phyloP scores from a whole-genome alignment of 2,113 vertebrate genomes.

The Perca flavescens region DNA sequence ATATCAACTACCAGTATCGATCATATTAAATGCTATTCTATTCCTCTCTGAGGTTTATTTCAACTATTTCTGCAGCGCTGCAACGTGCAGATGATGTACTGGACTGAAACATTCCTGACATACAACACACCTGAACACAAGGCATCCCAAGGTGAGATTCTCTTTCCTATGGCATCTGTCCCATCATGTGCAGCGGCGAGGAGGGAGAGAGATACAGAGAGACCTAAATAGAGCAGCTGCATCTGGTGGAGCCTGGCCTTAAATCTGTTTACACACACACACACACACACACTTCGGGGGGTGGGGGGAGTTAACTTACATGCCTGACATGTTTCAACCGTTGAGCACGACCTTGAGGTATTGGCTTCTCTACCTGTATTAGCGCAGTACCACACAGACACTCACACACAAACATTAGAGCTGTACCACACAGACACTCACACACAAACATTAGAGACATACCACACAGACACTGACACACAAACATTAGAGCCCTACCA shows the following conservation, averaged over 20 bases:
- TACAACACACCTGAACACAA: conserved; percentile 45
- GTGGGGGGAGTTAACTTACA: background rate
- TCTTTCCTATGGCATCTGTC: conserved; percentile 16
- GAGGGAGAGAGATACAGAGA: conserved; percentile 24
- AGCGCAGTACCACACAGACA: no score
- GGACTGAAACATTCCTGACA: conserved; percentile 26
- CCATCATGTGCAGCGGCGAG: conserved; percentile 9
- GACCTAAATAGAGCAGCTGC: conserved; percentile 71
- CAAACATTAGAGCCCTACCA: no score
- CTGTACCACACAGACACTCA: no score
- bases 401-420: no score
- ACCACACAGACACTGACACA: no score
- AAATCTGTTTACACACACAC: conserved; percentile 24
- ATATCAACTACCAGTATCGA: background rate
- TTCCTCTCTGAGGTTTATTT: background rate
- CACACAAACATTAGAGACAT: no score
- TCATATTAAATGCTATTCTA: background rate
- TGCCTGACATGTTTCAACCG: conserved; percentile 21
- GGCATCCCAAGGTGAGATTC: conserved; percentile 63
- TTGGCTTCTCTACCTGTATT: background rate
- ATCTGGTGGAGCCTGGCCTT: conserved; percentile 63
- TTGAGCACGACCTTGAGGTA: conserved; percentile 45
- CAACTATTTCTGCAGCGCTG: background rate
- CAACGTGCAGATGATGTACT: conserved; percentile 4
- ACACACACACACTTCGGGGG: conserved; percentile 2